Evolutionary conservation across 1,140 invertebrate species (phyloP).

Genomic region (Caenorhabditis tropicalis): DNA sequence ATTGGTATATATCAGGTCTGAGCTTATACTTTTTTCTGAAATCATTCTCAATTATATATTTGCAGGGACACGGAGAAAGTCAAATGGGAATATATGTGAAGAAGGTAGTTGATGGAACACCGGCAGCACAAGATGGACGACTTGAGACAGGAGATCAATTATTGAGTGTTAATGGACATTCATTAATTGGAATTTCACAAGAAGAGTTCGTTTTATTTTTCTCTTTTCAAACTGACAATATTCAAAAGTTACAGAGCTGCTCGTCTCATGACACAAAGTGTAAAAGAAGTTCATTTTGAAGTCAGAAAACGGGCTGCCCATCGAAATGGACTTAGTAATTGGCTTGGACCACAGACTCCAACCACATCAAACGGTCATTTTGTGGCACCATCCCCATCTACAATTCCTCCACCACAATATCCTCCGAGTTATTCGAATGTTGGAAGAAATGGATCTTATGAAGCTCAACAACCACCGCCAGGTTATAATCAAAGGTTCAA

Average conservation of each 20-base stretch:
- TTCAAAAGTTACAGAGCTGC: constrained; percentile 81
- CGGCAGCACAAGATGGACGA: constrained; percentile 79
- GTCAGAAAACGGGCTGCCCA: constrained; percentile 96
- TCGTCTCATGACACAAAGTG: constrained; percentile 90
- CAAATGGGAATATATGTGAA: constrained; percentile 70
- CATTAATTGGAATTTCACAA: constrained; percentile 93
- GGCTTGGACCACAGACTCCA: constrained; percentile 76
- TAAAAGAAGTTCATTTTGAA: constrained; percentile 88
- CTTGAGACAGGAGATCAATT: constrained; percentile 95
- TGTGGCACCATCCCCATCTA: background rate
- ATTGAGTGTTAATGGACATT: constrained; percentile 93
- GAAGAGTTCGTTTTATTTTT: constrained; percentile 79
- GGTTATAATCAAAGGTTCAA: background rate
- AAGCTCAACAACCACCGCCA: background rate
- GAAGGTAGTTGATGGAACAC: constrained; percentile 72
- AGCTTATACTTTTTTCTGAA: constrained; percentile 10
- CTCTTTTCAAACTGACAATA: background rate
- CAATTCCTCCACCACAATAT: background rate
- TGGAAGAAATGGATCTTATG: background rate
- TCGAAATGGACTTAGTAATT: constrained; percentile 90
- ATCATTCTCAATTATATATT: constrained; percentile 3
- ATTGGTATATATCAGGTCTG: constrained; percentile 45
- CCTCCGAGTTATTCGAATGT: background rate
- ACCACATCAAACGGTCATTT: background rate
- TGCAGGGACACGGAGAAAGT: constrained; percentile 63